Evolutionary conservation across 1,140 invertebrate genomes (phyloP), one percentile per base, ranked within the genome.

Genomic region (Dufourea novaeangliae): DNA sequence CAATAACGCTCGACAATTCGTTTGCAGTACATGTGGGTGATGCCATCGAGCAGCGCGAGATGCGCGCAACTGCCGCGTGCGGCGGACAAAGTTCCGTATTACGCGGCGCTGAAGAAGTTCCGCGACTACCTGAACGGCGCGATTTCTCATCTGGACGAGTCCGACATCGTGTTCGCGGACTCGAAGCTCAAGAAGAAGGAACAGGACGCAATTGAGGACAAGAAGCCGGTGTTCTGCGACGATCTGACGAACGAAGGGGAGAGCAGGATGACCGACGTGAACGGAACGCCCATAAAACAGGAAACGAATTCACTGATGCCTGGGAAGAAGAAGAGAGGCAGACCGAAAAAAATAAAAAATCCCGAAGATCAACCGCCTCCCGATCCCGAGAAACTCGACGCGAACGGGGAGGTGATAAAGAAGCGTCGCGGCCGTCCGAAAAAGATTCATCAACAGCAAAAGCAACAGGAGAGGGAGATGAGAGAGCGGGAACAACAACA

Each of bases 71-170:
- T 99, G 80, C 98, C 98, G 1, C 94, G 98, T 78, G 98, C 98
- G 3, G 96, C 97, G 1, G 98, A 99, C 93, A 99, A 99, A 93
- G 97, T 99, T 46, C 98, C 98, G 77, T 99, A 99, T 93, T 99
- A 99, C 93, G 95, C 96, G 50, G 98, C 98, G 27, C 93, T 99
- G 25, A 98, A 98, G 89, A 98, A 98, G 91, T 97, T 99, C 91
- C 94, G 97, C 32, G 98, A 99, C 92, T 97, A 98, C 93, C 92
- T 99, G n/a, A 97, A 97, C 90, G 98, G 98, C 1, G 93, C 96
- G n/a, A 94, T 98, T 79, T 92, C 96, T 7, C 95, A 97, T 88
- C 93, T 98, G 52, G 97, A 98, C 89, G 97, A 99, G 78, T 95
- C 96, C 14, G 98, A 99, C 92, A 96, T 99, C 80, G 96, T 97